Evolutionary conservation across 1,140 invertebrate genomes (phyloP).

Genomic region (Oreohelix idahoensis): DNA sequence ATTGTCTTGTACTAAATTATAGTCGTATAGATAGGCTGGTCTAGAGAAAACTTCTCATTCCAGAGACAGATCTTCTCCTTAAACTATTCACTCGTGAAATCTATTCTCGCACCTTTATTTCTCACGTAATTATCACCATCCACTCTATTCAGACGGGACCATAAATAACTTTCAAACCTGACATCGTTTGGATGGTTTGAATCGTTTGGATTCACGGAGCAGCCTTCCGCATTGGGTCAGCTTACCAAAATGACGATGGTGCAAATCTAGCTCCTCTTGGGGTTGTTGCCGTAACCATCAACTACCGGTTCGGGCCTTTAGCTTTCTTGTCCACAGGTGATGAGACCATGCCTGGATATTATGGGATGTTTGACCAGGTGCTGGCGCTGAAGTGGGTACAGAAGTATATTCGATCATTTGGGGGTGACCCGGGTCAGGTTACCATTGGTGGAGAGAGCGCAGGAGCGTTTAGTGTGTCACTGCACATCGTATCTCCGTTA

Average conservation of each 20-base stretch:
- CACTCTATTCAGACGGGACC: too few species aligned
- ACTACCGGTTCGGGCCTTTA: conserved; percentile 32
- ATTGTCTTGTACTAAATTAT: too few species aligned
- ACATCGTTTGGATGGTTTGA: too few species aligned
- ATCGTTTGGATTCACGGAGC: conserved; percentile 35
- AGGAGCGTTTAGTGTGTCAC: conserved; percentile 12
- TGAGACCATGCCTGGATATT: conserved; percentile 35
- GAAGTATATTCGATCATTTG: conserved; percentile 34
- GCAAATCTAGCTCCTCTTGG: background rate
- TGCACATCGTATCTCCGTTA: conserved; percentile 8
- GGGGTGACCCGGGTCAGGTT: conserved; percentile 24
- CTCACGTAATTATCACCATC: too few species aligned
- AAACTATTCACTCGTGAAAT: too few species aligned
- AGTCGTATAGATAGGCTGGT: too few species aligned
- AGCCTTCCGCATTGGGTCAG: background rate
- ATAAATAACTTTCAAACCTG: too few species aligned
- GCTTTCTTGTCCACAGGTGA: conserved; percentile 36
- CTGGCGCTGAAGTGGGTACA: conserved; percentile 41
- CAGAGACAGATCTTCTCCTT: too few species aligned
- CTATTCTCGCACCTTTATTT: too few species aligned
- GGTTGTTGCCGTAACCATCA: conserved; percentile 17
- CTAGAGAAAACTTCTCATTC: too few species aligned
- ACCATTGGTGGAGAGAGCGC: conserved; percentile 32
- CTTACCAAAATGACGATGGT: background rate
- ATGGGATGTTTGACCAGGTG: conserved; percentile 33